phyloP scores from a whole-genome alignment of 2,888 invertebrate genomes.

The Diplolepis rosae region DNA sequence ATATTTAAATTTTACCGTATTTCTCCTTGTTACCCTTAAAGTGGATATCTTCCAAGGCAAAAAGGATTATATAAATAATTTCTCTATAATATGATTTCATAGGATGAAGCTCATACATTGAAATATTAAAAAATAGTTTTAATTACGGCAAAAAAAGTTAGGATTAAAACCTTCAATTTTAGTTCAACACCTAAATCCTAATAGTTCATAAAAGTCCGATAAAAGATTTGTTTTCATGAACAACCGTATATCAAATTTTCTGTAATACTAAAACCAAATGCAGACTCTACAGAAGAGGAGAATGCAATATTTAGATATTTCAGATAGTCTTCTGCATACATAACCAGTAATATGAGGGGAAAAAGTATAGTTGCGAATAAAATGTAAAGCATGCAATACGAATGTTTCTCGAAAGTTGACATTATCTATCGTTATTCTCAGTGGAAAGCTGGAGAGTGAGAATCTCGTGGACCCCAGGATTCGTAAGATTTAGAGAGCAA shows the following conservation, averaged over 20 bases:
- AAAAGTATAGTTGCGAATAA: slow-evolving; percentile 41
- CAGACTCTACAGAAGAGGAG: not conserved
- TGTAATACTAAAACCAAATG: not conserved
- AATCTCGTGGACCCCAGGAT: slow-evolving; percentile 55
- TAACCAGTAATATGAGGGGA: slow-evolving; percentile 42
- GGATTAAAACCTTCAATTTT: no score
- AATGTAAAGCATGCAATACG: slow-evolving; percentile 35
- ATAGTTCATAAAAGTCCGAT: not conserved
- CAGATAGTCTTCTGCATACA: slow-evolving; percentile 2
- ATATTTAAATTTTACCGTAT: no score
- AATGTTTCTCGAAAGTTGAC: slow-evolving; percentile 58
- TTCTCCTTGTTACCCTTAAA: no score
- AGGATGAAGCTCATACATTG: no score
- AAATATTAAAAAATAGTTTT: no score
- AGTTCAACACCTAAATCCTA: no score
- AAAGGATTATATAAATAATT: no score
- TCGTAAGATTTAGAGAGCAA: slow-evolving; percentile 69
- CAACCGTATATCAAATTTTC: not conserved
- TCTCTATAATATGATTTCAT: no score
- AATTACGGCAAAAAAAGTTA: no score
- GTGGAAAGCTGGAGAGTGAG: slow-evolving; percentile 48
- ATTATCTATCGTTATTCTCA: slow-evolving; percentile 65
- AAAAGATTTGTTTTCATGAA: not conserved
- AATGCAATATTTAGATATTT: slow-evolving; percentile 11
- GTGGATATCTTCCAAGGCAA: no score